Evolutionary conservation across 2,113 vertebrate genomes (phyloP).

Genomic region (Trachemys scripta): DNA sequence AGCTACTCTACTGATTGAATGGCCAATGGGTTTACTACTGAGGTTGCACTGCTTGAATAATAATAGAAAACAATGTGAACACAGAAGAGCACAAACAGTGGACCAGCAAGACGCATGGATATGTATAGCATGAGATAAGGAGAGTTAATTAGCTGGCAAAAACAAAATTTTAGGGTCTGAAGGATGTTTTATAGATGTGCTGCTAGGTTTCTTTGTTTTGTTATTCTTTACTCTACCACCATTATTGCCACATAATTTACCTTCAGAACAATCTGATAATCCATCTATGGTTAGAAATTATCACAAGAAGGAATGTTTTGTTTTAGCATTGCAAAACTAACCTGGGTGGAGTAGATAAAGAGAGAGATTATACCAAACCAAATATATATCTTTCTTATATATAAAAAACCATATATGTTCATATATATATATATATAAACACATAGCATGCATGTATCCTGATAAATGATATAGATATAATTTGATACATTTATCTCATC

Average conservation of each 20-base stretch:
- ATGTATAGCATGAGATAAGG: conserved; percentile 81
- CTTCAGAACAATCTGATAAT: conserved; percentile 11
- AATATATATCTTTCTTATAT: rapidly evolving
- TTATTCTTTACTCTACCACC: not conserved
- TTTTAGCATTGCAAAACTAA: not conserved
- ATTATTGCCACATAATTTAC: not conserved
- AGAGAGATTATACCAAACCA: not conserved
- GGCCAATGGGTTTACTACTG: conserved; percentile 91
- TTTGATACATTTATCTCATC: not conserved
- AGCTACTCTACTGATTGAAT: conserved; percentile 85
- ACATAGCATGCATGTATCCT: not conserved
- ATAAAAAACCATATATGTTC: not conserved
- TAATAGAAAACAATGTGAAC: conserved; percentile 87
- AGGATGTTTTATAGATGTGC: conserved; percentile 12
- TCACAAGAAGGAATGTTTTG: not conserved
- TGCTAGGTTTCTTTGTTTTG: not conserved
- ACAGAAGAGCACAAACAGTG: conserved; percentile 70
- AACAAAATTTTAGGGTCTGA: conserved; percentile 38
- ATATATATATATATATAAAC: not conserved
- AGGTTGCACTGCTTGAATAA: conserved; percentile 87
- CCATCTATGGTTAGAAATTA: conserved; percentile 23
- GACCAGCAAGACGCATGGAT: conserved; percentile 69
- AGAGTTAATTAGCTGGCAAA: conserved; percentile 79
- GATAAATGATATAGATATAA: not conserved
- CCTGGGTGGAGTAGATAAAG: not conserved